Evolutionary conservation across 30 jellyfish, hydroid and myxozoan species (phyloP).

Genomic region (Aurelia sp.): DNA sequence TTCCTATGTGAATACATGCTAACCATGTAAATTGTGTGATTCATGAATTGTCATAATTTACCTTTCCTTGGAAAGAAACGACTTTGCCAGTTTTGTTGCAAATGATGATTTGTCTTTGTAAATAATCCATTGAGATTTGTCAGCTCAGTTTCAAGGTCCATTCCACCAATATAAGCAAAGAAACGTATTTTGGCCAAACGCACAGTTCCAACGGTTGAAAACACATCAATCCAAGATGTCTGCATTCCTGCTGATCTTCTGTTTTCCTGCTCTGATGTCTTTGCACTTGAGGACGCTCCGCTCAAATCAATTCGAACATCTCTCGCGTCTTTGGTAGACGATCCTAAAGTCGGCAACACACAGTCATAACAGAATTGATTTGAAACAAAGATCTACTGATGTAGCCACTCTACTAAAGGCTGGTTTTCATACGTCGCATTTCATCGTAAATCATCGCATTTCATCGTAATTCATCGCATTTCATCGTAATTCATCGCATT

Average conservation of each 20-base stretch:
- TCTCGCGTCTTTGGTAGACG: conserved; percentile 18
- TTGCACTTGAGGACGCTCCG: conserved; percentile 9
- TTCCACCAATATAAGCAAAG: conserved; percentile 90
- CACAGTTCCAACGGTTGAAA: conserved; percentile 54
- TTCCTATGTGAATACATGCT: too few species aligned
- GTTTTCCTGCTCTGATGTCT: conserved; percentile 24
- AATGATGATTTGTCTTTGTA: background rate
- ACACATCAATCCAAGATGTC: background rate
- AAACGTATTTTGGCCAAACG: conserved; percentile 55
- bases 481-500: too few species aligned
- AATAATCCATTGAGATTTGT: conserved; percentile 59
- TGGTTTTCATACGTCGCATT: too few species aligned
- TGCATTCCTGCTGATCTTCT: background rate
- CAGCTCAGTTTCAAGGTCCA: conserved; percentile 71
- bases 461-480: too few species aligned
- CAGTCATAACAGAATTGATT: background rate
- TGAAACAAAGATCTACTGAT: too few species aligned
- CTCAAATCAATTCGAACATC: conserved; percentile 25
- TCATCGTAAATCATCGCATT: too few species aligned
- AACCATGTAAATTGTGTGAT: too few species aligned
- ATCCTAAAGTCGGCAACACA: background rate
- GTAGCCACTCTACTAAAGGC: too few species aligned
- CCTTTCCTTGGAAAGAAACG: background rate
- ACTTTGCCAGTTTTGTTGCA: conserved; percentile 10
- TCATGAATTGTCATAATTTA: background rate